Evolutionary conservation across 2,888 invertebrate species (phyloP), one percentile per base, ranked within the genome.

Genomic region (Autographa pulchrina): DNA sequence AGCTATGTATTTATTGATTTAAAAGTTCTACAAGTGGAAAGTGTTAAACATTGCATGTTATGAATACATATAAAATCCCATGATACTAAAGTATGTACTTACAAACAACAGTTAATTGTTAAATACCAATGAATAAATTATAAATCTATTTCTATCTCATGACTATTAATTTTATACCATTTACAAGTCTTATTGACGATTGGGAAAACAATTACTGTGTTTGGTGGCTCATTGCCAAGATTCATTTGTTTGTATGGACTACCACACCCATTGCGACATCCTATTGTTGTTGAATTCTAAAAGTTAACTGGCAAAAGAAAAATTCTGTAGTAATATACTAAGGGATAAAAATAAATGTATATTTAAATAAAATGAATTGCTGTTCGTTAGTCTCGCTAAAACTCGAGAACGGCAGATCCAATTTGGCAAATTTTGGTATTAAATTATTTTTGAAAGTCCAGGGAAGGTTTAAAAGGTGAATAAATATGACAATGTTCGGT

Each of bases 91-190:
- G n/a, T 48, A 48, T 7, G 2, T 54, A 20, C 20, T 13, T 25
- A 25, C 20, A 20, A 13, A 25, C 54, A 56, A 54, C 20, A 20
- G 54, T 20, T 20, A 20, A 56, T 56, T 56, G 54, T 20, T 56
- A 56, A 56, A 25, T 20, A 56, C 13, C 11, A 13, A 5, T 56
- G 25, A 56, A 56, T 56, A 25, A 56, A 54, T 54, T 20, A 56
- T 56, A 25, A 25, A 56, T 56, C 54, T 56, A 56, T 56, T 56
- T 56, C 25, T 56, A 56, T 56, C 18, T 20, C 20, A 20, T 56
- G 20, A 13, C 20, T 56, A 54, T 54, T 54, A 14, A 54, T 56
- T 13, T 25, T 56, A 13, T 25, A 20, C 54, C 25, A 56, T 56
- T 56, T 56, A 56, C 25, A 56, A 25, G 20, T 56, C 54, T 56